phyloP scores from a whole-genome alignment of 2,888 invertebrate species.

The Drosophila setosimentum region DNA sequence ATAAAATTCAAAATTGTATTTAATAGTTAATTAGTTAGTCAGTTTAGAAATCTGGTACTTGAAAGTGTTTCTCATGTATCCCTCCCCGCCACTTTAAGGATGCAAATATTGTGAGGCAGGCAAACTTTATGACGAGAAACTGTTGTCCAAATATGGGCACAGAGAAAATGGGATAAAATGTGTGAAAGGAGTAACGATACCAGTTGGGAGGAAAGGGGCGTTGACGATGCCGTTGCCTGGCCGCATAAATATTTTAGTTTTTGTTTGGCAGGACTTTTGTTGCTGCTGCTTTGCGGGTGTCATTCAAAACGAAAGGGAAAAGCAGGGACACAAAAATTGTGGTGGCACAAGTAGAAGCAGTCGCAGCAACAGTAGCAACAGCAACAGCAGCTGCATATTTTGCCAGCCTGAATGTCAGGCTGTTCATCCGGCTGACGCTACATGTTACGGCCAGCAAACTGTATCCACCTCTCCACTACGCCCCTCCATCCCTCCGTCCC shows the following conservation, averaged over 20 bases:
- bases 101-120: slow-evolving; percentile 20
- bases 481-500: neutral
- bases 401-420: slow-evolving; percentile 71
- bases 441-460: slow-evolving; percentile 44
- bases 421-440: slow-evolving; percentile 74
- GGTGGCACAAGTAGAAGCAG: neutral
- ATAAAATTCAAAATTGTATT: slow-evolving; percentile 10
- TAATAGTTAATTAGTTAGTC: slow-evolving; percentile 10
- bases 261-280: slow-evolving; percentile 48
- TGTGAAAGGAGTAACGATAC: neutral
- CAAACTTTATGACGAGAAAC: slow-evolving; percentile 67
- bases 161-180: neutral
- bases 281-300: slow-evolving; percentile 24
- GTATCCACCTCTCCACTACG: neutral
- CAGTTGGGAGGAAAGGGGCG: neutral
- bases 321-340: slow-evolving; percentile 6
- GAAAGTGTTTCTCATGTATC: slow-evolving; percentile 7
- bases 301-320: slow-evolving; percentile 9
- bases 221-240: slow-evolving; percentile 52
- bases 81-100: neutral
- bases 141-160: slow-evolving; percentile 16
- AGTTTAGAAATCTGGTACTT: slow-evolving; percentile 15
- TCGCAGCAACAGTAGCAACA: neutral
- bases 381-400: slow-evolving; percentile 69
- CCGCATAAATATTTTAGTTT: slow-evolving; percentile 79